These are phyloP conservation scores for Planococcus citri DNA, from an alignment of 1,140 invertebrate genomes.

Conservation along the genomic window DNA sequence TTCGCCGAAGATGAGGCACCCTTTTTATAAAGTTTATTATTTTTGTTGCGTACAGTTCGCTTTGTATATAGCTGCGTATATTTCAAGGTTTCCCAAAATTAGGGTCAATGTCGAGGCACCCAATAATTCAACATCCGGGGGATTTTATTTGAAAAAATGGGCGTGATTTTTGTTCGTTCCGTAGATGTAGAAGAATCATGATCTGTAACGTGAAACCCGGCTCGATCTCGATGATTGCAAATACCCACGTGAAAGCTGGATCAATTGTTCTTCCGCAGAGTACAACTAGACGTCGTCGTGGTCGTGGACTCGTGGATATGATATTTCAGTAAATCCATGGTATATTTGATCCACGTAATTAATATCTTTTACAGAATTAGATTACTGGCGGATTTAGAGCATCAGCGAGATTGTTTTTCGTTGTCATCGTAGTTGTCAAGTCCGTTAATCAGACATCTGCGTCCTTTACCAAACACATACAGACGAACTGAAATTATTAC, in stretches of 20 bases:
- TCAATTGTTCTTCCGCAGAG: neutral
- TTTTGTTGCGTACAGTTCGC: neutral
- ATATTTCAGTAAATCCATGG: no score
- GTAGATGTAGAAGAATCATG: no score
- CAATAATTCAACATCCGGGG: neutral
- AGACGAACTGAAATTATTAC: neutral
- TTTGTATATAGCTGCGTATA: neutral
- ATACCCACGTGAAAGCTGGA: neutral
- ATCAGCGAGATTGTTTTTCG: neutral
- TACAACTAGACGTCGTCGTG: no score
- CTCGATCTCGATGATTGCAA: neutral
- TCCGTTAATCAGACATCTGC: neutral
- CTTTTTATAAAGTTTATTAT: neutral
- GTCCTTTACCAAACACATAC: neutral
- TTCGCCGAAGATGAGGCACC: neutral
- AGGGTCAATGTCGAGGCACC: neutral
- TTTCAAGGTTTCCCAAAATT: constrained; percentile 7
- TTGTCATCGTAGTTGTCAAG: neutral
- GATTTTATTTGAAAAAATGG: neutral
- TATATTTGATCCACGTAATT: no score
- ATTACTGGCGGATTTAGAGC: neutral
- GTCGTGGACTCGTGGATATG: no score
- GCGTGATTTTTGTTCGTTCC: no score
- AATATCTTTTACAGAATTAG: neutral
- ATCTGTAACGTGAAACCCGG: neutral